Base-by-base conservation (phyloP, 2,113 vertebrate species). In the Okapia johnstoni region DNA sequence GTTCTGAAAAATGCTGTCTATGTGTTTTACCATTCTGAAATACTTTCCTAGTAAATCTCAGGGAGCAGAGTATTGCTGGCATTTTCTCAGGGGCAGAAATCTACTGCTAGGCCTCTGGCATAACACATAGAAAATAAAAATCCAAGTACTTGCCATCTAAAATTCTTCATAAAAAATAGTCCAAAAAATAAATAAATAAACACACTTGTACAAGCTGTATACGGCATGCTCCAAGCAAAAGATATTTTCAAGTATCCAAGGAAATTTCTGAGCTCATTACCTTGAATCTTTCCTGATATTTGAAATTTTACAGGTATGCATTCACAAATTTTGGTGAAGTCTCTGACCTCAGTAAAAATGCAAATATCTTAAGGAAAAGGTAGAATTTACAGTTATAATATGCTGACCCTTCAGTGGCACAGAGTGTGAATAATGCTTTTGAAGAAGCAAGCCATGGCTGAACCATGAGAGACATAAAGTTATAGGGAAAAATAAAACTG, bases 41-140 rank as follows among this genome's bases (percentile, higher is more conserved):
- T 85, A 83, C 25, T 95, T n/a, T 58, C 66, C 84, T 70, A 86
- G 43, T 94, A 93, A 97, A 96, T 93, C 73, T 94, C 26, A 87
- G 3, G 43, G 48, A 70, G 36, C 79, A 54, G 54, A 70, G n/a
- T 43, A 88, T 50, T 93, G 54, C 77, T 83, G 52, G 19, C 63
- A 85, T 94, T 92, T 97, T 90, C 66, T 80, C 23, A 12, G 25
- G n/a, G 87, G 28, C 19, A 90, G 55, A 88, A 80, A 85, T 83
- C 23, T 40, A 46, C 30, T 61, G 16, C 9, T 57, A 77, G 11
- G 28, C 8, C 33, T 84, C 40, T 61, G 7, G 15, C 28, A 50
- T 80, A 61, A 50, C 30, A 86, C 11, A 88, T 4, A 76, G 28
- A n/a, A 94, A n/a, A 79, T 13, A 81, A 66, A 66, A 43, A 76